Base-by-base conservation (phyloP, 2,888 invertebrate genomes). In the Ophioninae sp. region DNA sequence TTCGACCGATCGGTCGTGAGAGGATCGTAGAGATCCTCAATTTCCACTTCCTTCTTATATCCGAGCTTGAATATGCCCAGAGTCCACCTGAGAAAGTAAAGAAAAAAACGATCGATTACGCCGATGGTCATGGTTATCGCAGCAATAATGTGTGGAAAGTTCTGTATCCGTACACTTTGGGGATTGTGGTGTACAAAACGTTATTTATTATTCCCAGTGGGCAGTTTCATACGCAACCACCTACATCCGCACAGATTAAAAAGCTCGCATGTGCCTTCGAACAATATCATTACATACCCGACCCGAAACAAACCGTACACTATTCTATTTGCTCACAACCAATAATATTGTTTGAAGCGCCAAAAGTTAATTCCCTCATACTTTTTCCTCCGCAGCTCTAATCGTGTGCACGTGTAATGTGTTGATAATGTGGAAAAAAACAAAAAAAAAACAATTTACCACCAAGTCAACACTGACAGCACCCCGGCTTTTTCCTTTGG, bases 41-140 rank as follows among this genome's bases (percentile, higher is more conserved):
- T 94, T 86, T 96, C 96, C 69, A 98, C 92, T 72, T 96, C 95
- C 88, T 96, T 95, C 79, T 94, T 94, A 88, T 95, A 95, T 0
- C 97, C 98, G 90, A 95, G 95, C 87, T 95, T 95, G 93, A 97
- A 97, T 88, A 97, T 93, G 6, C 95, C 96, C 89, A 96, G 93
- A 78, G 97, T 96, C 95, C 97, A 98, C 93, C 96, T 96, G 90
- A 59, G 94, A 93, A 85, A 56, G 3, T 13, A 23, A 67, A 59
- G 68, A 67, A 23, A 20, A 68, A 57, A 21, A 21, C 13, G 13
- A 37, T 10, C 17, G 62, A 23, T 0, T 67, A 50, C 21, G 20
- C 5, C 13, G 56, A 77, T 39, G 6, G n/a, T 6, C 6, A n/a
- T 13, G 7, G 59, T 20, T 20, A 59, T 59, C 5, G 50, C 2